A percentile compares a stretch with the other conserved stretches of the same genome.
Evolutionary conservation across 1,140 invertebrate genomes (phyloP).

Genomic region (Caenorhabditis inopinata): DNA sequence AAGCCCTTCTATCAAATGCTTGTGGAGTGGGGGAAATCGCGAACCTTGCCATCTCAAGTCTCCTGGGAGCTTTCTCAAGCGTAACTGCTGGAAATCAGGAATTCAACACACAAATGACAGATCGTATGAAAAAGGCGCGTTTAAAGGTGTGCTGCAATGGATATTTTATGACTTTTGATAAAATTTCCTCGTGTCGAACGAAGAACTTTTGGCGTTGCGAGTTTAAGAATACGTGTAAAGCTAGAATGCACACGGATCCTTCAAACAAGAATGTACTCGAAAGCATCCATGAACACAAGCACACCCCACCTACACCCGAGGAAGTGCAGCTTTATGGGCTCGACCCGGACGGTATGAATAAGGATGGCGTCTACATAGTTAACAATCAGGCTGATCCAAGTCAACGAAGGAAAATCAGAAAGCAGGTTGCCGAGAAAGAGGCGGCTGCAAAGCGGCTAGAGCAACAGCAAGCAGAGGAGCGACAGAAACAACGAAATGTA

Average conservation of each 20-base stretch:
- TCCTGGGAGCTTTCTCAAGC: too few relatives aligned
- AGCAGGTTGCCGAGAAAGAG: background rate
- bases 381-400: background rate
- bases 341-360: background rate
- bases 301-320: background rate
- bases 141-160: background rate
- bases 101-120: too few relatives aligned
- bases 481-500: background rate
- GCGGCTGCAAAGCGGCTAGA: background rate
- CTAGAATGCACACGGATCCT: background rate
- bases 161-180: background rate
- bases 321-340: background rate
- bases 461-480: background rate
- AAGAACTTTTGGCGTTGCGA: constrained; percentile 19
- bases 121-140: background rate
- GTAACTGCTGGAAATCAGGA: too few relatives aligned
- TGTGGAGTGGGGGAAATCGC: too few relatives aligned
- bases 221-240: constrained; percentile 10
- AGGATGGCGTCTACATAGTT: background rate
- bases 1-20: too few relatives aligned
- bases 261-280: background rate
- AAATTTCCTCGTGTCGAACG: background rate
- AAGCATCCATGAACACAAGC: background rate
- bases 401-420: background rate
- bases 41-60: too few relatives aligned